Conservation (phyloP, 1,140 invertebrate genomes). For the Caenorhabditis briggsae region DNA sequence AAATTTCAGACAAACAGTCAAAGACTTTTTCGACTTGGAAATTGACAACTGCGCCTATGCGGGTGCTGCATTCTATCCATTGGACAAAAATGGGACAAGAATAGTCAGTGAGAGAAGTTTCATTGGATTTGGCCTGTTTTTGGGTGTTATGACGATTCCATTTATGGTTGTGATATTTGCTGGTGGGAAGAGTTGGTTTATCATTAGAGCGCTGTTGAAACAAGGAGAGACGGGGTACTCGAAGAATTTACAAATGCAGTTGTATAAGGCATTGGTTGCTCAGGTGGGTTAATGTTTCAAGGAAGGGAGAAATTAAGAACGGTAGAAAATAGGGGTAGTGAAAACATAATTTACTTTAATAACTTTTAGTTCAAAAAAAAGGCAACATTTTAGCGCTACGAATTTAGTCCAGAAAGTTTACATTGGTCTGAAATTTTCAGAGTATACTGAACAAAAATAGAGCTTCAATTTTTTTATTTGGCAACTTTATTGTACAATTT, state of each 20-base stretch:
- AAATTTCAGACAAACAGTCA: not conserved
- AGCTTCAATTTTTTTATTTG: too few relatives aligned
- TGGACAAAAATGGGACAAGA: not conserved
- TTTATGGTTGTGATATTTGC: not conserved
- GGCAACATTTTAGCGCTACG: too few relatives aligned
- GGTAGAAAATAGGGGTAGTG: too few relatives aligned
- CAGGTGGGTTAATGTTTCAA: not conserved
- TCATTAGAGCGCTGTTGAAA: not conserved
- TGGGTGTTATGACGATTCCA: not conserved
- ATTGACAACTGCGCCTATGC: not conserved
- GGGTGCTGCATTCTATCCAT: not conserved
- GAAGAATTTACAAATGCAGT: slow-evolving; percentile 24
- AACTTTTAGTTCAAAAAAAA: too few relatives aligned
- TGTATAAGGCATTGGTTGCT: slow-evolving; percentile 16
- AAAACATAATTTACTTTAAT: too few relatives aligned
- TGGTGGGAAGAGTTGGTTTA: not conserved
- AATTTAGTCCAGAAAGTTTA: too few relatives aligned
- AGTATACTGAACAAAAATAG: too few relatives aligned
- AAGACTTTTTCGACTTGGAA: slow-evolving; percentile 1
- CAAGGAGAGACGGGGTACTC: not conserved
- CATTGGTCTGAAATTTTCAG: too few relatives aligned
- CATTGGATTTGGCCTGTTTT: not conserved
- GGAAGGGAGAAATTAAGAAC: too few relatives aligned
- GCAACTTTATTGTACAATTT: too few relatives aligned
- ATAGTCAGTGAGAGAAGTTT: not conserved